phyloP scores from a whole-genome alignment of 2,888 invertebrate species.

The Athripsodes cinereus region DNA sequence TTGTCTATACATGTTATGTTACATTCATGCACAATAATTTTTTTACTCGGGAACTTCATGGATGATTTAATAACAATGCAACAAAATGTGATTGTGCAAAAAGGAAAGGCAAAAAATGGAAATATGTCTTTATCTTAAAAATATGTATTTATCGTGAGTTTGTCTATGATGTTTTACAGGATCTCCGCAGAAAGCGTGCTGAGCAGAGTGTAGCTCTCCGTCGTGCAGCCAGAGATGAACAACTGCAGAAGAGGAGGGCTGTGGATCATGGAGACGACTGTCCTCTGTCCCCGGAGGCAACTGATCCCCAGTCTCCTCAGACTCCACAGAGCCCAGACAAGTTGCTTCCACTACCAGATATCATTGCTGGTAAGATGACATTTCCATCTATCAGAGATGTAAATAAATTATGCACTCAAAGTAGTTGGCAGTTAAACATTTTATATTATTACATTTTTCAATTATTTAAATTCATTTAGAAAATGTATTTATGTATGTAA shows the following conservation, averaged over 20 bases:
- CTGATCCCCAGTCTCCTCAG: conserved; percentile 37
- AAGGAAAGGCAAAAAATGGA: too few species aligned
- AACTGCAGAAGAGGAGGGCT: conserved; percentile 85
- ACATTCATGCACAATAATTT: too few species aligned
- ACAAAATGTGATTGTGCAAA: too few species aligned
- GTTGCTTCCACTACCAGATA: conserved; percentile 61
- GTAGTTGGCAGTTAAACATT: too few species aligned
- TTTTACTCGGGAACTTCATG: too few species aligned
- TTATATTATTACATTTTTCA: too few species aligned
- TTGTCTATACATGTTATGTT: too few species aligned
- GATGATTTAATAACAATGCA: too few species aligned
- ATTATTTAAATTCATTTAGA: too few species aligned
- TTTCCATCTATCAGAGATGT: background rate
- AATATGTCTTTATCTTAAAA: background rate
- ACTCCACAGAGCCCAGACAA: conserved; percentile 39
- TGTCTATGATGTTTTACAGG: too few species aligned
- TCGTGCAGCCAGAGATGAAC: conserved; percentile 91
- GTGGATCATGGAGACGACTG: conserved; percentile 57
- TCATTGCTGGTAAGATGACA: conserved; percentile 54
- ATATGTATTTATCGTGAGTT: background rate
- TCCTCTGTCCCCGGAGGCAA: conserved; percentile 41
- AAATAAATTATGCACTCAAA: too few species aligned
- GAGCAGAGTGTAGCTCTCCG: conserved; percentile 87
- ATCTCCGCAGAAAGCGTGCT: conserved; percentile 81
- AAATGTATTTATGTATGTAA: too few species aligned